These are phyloP conservation scores for Leptoclinus maculatus DNA, from an alignment of 2,797 vertebrate genomes.

Conservation along the genomic window DNA sequence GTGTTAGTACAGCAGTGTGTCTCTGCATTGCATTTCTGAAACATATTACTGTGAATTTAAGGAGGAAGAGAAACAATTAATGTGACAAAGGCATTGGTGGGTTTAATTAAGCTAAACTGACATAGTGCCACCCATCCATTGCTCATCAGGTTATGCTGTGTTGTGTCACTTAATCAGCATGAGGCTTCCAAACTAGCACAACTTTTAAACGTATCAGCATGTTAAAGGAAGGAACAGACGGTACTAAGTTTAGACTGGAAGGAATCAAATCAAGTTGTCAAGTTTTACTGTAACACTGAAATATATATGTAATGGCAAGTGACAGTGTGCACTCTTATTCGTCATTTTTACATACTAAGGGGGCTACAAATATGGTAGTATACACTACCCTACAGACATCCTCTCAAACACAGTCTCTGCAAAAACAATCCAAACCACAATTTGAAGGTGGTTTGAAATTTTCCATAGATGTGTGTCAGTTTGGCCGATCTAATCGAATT, in stretches of 20 bases:
- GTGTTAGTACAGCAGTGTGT: neutral
- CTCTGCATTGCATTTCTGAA: conserved; percentile 1
- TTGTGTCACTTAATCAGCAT: neutral
- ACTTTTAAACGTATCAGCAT: neutral
- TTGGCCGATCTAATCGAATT: neutral
- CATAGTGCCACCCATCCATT: neutral
- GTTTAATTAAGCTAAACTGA: neutral
- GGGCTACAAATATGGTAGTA: neutral
- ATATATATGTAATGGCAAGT: neutral
- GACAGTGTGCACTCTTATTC: neutral
- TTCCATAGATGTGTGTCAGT: neutral
- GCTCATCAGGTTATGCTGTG: neutral
- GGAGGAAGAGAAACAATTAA: conserved; percentile 1
- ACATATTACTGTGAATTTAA: neutral
- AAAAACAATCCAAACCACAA: neutral
- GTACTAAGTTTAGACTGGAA: neutral
- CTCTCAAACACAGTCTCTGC: neutral
- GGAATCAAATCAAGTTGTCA: neutral
- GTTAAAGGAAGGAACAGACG: neutral
- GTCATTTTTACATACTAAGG: neutral
- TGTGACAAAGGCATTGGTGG: neutral
- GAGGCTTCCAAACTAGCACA: neutral
- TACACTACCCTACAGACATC: neutral
- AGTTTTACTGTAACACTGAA: neutral
- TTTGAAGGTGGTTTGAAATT: neutral